These are phyloP conservation scores for Fulica atra DNA, from an alignment of 2,113 vertebrate species.

Conservation along the genomic window DNA sequence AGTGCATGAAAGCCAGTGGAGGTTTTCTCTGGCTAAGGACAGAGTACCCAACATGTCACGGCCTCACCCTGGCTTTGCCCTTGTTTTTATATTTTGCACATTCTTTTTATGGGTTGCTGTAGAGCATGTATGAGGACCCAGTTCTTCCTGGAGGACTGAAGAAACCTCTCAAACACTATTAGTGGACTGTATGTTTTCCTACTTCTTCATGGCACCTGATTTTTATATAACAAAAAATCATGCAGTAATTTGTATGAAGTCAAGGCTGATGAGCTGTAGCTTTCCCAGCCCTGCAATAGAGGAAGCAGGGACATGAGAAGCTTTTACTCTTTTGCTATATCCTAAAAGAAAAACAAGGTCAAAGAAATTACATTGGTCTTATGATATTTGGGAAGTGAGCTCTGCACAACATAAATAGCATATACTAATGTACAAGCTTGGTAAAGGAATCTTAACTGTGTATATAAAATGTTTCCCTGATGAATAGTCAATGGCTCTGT, in stretches of 20 bases:
- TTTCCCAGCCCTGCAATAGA: background rate
- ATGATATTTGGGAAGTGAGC: conserved; percentile 25
- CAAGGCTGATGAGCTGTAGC: background rate
- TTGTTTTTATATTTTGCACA: background rate
- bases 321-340: background rate
- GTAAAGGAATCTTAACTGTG: conserved; percentile 55
- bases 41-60: background rate
- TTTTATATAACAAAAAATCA: background rate
- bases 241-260: background rate
- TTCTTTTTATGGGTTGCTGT: background rate
- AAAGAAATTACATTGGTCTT: background rate
- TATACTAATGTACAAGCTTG: conserved; percentile 41
- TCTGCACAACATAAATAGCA: background rate
- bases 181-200: background rate
- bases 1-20: background rate
- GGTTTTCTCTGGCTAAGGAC: background rate
- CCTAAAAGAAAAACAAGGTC: background rate
- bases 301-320: background rate
- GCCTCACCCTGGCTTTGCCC: background rate
- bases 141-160: background rate
- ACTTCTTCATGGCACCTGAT: background rate
- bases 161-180: background rate
- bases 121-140: background rate
- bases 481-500: conserved; percentile 58
- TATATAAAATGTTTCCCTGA: conserved; percentile 63